Evolutionary conservation across 2,888 invertebrate species (phyloP).

Genomic region (Dasysyrphus tricinctus): DNA sequence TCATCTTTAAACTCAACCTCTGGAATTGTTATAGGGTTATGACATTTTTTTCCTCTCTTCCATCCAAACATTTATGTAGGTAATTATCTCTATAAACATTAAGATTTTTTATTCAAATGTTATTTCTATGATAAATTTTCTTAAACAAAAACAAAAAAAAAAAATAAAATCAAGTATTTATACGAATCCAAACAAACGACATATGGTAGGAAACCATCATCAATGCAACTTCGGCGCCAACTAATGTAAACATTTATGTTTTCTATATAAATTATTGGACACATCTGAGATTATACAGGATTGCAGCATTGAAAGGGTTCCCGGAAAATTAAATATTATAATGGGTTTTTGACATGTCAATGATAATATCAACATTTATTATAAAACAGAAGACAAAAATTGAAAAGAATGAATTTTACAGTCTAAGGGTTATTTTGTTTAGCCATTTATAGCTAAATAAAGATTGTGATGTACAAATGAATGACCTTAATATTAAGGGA

Average conservation of each 20-base stretch:
- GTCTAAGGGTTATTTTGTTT: not conserved
- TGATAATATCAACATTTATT: not conserved
- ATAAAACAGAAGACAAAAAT: not conserved
- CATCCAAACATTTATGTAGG: not conserved
- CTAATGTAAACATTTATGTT: constrained; percentile 43
- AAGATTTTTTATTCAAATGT: constrained; percentile 20
- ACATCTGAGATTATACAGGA: constrained; percentile 21
- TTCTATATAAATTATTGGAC: constrained; percentile 21
- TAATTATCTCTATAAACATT: constrained; percentile 3
- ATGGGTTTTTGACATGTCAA: constrained; percentile 17
- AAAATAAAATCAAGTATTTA: constrained; percentile 15
- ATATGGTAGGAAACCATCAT: constrained; percentile 19
- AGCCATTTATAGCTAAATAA: not conserved
- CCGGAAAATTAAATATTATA: constrained; percentile 39
- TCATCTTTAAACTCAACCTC: not conserved
- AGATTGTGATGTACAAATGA: not conserved
- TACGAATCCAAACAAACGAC: constrained; percentile 14
- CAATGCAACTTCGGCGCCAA: constrained; percentile 54
- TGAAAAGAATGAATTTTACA: not conserved
- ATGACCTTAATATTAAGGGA: not conserved
- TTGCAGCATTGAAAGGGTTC: constrained; percentile 34
- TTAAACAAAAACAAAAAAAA: constrained; percentile 11
- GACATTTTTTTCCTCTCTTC: not conserved
- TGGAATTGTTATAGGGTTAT: not conserved
- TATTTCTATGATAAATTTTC: constrained; percentile 1